Percentiles rank a stretch among this genome's conserved stretches.
These are phyloP conservation scores for Semaprochilodus insignis DNA, from an alignment of 2,797 vertebrate genomes.

Conservation along the genomic window DNA sequence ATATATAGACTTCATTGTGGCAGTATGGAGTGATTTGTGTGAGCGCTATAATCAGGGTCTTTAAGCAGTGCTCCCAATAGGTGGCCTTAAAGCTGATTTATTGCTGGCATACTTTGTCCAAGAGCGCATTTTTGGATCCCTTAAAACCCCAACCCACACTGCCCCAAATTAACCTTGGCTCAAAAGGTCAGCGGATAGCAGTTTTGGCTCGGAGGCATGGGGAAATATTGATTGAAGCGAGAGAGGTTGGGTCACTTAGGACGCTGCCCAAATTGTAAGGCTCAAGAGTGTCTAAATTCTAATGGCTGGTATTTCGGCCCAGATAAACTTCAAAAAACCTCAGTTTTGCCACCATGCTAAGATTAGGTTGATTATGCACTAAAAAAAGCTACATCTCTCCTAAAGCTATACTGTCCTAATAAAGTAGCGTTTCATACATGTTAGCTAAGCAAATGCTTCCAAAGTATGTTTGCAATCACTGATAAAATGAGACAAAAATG, in stretches of 20 bases:
- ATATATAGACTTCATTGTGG: conserved; percentile 40
- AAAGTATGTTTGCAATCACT: too few relatives aligned
- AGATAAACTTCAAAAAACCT: neutral
- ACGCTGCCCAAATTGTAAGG: neutral
- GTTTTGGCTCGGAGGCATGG: conserved; percentile 29
- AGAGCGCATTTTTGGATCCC: conserved; percentile 7
- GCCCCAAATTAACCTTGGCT: conserved; percentile 31
- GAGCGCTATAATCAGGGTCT: conserved; percentile 51
- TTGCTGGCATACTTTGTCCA: conserved; percentile 21
- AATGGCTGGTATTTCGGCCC: neutral
- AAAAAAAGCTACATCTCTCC: neutral
- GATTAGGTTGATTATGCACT: neutral
- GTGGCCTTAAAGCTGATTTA: conserved; percentile 55
- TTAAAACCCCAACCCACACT: conserved; percentile 13
- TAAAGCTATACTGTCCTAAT: too few relatives aligned
- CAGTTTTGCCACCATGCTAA: too few relatives aligned
- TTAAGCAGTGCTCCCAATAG: conserved; percentile 44
- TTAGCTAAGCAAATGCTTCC: too few relatives aligned
- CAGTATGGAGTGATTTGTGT: conserved; percentile 40
- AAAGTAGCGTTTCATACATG: neutral
- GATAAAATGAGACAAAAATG: too few relatives aligned
- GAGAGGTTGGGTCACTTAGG: conserved; percentile 19
- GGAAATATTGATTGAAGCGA: conserved; percentile 31
- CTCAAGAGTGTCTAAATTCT: neutral
- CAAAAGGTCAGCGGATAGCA: conserved; percentile 33